Percentiles rank a stretch among this genome's conserved stretches.
Evolutionary conservation across 30 jellyfish, hydroid and myxozoan species (phyloP).

Genomic region (Euphysa ruthae): DNA sequence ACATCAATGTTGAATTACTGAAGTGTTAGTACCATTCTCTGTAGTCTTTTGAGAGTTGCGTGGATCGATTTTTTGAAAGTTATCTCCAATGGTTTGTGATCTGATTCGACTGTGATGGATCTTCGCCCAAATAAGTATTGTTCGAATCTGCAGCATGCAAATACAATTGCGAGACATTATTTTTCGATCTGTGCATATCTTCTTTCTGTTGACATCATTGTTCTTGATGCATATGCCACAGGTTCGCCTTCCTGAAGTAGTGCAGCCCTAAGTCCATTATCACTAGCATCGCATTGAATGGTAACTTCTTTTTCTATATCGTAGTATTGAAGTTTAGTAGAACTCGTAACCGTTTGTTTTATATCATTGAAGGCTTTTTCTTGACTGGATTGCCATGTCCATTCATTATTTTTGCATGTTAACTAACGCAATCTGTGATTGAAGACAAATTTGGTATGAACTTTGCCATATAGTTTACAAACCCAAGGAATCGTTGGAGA

Average conservation of each 20-base stretch:
- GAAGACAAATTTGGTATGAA: constrained; percentile 29
- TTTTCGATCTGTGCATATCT: constrained; percentile 26
- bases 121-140: constrained; percentile 4
- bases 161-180: constrained; percentile 20
- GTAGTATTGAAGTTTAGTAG: constrained; percentile 12
- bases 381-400: constrained; percentile 15
- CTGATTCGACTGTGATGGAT: constrained; percentile 9
- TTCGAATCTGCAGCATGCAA: constrained; percentile 19
- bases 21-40: neutral
- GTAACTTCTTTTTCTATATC: constrained; percentile 20
- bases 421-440: constrained; percentile 16
- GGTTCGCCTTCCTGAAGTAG: constrained; percentile 16
- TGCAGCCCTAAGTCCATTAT: neutral
- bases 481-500: constrained; percentile 29
- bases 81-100: constrained; percentile 26
- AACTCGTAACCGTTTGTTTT: constrained; percentile 17
- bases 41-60: neutral
- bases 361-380: constrained; percentile 19
- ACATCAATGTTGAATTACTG: constrained; percentile 2
- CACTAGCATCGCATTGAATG: constrained; percentile 7
- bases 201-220: constrained; percentile 15
- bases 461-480: constrained; percentile 27
- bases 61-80: neutral
- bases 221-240: constrained; percentile 1
- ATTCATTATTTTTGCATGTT: neutral